These are phyloP conservation scores for Elaeidobius kamerunicus DNA, from an alignment of 2,888 invertebrate species.

Conservation along the genomic window DNA sequence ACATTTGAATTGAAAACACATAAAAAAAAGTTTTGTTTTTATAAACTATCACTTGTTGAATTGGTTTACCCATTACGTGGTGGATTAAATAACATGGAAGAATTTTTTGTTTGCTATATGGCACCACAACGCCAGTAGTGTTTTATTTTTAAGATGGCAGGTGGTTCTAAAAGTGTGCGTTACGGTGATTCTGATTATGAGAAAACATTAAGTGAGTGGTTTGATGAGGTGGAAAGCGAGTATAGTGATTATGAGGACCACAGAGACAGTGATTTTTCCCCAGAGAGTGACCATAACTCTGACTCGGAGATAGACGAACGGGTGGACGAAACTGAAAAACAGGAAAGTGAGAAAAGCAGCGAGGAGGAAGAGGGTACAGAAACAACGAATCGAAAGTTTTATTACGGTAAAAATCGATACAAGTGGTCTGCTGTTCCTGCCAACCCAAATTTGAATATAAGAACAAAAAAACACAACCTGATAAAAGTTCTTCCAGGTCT, in stretches of 20 bases:
- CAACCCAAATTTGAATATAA: neutral
- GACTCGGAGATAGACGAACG: neutral
- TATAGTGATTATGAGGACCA: neutral
- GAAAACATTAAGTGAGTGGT: neutral
- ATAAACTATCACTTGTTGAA: neutral
- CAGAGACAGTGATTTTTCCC: neutral
- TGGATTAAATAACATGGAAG: no score
- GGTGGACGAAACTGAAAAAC: neutral
- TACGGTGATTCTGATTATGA: neutral
- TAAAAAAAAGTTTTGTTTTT: no score
- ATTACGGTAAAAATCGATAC: slow-evolving; percentile 1
- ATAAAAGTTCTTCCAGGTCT: neutral
- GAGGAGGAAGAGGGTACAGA: neutral
- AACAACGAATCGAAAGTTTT: slow-evolving; percentile 1
- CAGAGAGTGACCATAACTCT: slow-evolving; percentile 1
- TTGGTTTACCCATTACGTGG: neutral
- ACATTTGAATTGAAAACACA: no score
- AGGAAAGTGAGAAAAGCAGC: neutral
- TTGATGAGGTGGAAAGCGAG: neutral
- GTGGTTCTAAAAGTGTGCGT: slow-evolving; percentile 1
- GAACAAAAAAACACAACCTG: slow-evolving; percentile 1
- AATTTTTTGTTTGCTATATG: neutral
- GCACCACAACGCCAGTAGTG: neutral
- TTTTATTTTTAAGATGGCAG: neutral
- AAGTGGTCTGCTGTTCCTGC: slow-evolving; percentile 1